Percentiles rank a stretch among this genome's conserved stretches.
Evolutionary conservation across 2,797 vertebrate genomes (phyloP).

Genomic region (Jordanella pulchra): DNA sequence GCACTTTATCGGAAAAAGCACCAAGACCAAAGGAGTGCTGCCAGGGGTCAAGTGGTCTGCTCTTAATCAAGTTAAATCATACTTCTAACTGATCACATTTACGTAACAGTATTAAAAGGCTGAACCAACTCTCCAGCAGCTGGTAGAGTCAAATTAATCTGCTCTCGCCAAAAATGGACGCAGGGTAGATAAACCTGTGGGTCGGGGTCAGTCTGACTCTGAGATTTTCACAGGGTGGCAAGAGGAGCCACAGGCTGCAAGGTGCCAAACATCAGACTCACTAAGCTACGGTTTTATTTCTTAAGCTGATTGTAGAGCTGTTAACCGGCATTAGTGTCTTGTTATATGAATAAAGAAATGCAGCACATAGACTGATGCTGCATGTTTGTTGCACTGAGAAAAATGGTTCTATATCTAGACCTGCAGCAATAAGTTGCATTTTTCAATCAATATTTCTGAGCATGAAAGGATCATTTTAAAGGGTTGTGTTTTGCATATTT

Average conservation of each 20-base stretch:
- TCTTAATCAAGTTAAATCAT: constrained; percentile 61
- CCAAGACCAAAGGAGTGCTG: constrained; percentile 18
- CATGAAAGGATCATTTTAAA: neutral
- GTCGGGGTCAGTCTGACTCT: constrained; percentile 25
- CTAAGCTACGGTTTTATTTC: constrained; percentile 9
- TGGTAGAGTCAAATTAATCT: constrained; percentile 77
- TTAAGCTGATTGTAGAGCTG: constrained; percentile 8
- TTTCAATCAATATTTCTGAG: constrained; percentile 2
- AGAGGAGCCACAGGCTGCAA: constrained; percentile 18
- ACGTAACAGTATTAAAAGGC: constrained; percentile 68
- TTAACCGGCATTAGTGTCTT: neutral
- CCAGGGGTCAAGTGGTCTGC: constrained; percentile 63
- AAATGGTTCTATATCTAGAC: constrained; percentile 14
- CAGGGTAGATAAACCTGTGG: constrained; percentile 53
- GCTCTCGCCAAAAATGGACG: constrained; percentile 63
- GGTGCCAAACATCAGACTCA: constrained; percentile 26
- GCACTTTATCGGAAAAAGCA: constrained; percentile 24
- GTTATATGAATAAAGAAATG: constrained; percentile 10
- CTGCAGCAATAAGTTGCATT: neutral
- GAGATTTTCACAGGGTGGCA: constrained; percentile 25
- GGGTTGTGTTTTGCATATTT: neutral
- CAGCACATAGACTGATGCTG: neutral
- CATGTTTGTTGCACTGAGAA: constrained; percentile 7
- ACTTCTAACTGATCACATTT: constrained; percentile 59
- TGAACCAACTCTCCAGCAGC: constrained; percentile 74